Percentiles rank a stretch among this genome's conserved stretches.
phyloP scores from a whole-genome alignment of 1,140 invertebrate species.

The Acyrthosiphon pisum region DNA sequence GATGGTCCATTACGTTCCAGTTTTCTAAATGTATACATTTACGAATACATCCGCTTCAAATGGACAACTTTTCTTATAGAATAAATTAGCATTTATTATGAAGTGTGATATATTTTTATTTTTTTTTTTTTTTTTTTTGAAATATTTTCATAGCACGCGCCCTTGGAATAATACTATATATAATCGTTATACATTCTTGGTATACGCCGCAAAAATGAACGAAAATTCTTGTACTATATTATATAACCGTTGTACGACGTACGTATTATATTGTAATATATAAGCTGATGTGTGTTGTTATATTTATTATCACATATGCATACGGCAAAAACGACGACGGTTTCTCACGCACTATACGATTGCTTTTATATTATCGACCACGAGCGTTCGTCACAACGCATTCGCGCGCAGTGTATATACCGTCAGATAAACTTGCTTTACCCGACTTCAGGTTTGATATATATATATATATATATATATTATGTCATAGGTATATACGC shows the following conservation, averaged over 20 bases:
- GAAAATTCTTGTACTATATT: not conserved
- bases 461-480: not conserved
- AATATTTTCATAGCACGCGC: not conserved
- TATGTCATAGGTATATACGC: not conserved
- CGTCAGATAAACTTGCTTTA: not conserved
- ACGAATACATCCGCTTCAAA: not conserved
- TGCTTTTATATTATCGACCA: constrained; percentile 10
- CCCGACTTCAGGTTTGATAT: not conserved
- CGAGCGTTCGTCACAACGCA: not conserved
- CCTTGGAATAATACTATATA: not conserved
- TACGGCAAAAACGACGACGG: not conserved
- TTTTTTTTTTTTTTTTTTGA: not conserved
- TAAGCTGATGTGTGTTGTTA: not conserved
- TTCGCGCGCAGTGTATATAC: not conserved
- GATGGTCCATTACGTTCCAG: not conserved
- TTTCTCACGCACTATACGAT: not conserved
- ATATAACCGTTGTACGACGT: not conserved
- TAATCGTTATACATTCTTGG: not conserved
- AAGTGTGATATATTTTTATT: not conserved
- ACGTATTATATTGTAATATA: not conserved
- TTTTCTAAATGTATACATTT: not conserved
- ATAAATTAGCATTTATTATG: not conserved
- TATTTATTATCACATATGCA: not conserved
- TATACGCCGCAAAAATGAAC: not conserved
- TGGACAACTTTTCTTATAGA: not conserved